phyloP scores from a whole-genome alignment of 2,113 vertebrate genomes.

The Macrotis lagotis region DNA sequence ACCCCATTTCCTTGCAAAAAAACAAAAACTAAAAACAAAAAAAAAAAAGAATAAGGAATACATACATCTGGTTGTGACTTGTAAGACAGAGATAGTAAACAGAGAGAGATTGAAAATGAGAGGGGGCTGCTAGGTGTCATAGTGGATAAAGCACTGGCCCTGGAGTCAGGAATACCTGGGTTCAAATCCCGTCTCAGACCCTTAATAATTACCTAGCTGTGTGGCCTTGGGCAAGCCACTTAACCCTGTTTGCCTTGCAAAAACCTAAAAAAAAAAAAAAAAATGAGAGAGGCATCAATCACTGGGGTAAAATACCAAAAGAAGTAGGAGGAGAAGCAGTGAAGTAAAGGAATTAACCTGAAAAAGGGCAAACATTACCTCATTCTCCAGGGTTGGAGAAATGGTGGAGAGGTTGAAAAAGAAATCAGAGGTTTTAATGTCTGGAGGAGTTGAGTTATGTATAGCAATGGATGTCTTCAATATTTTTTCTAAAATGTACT shows the following conservation, averaged over 20 bases:
- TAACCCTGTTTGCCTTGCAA: no score
- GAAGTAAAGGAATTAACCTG: background rate
- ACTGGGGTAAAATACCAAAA: background rate
- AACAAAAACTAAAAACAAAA: no score
- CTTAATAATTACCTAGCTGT: no score
- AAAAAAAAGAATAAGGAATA: background rate
- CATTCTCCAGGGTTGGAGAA: background rate
- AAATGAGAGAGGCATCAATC: background rate
- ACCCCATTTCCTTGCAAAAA: no score
- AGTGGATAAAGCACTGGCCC: no score
- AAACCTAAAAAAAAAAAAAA: no score
- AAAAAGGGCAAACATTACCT: background rate
- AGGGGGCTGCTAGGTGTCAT: no score
- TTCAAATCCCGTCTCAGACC: no score
- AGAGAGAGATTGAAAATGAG: background rate
- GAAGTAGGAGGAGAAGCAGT: background rate
- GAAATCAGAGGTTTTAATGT: no score
- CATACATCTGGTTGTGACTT: background rate
- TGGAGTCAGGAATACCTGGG: no score
- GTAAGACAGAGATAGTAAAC: background rate
- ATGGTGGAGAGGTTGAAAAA: background rate
- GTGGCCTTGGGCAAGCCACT: no score
- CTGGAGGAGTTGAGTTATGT: background rate
- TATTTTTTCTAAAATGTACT: background rate
- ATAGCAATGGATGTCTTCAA: background rate